Percentiles rank a stretch among this genome's conserved stretches.
phyloP scores from a whole-genome alignment of 2,113 vertebrate genomes.

The Brachyistius frenatus region DNA sequence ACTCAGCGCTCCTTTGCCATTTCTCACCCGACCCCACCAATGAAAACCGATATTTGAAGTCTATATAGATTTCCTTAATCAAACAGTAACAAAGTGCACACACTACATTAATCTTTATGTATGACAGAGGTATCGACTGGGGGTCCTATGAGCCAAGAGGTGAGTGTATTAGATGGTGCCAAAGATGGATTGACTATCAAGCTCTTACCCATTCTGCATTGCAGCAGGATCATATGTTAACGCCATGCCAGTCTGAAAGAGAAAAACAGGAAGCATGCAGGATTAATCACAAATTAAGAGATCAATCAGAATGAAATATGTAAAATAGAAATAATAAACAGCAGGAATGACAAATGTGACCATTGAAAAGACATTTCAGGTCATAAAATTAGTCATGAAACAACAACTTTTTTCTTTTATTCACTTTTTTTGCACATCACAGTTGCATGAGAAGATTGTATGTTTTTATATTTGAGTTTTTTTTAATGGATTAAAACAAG shows the following conservation, averaged over 20 bases:
- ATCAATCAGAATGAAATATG: neutral
- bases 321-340: neutral
- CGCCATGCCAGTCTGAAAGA: slow-evolving; percentile 94
- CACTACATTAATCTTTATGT: slow-evolving; percentile 76
- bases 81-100: slow-evolving; percentile 75
- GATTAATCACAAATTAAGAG: slow-evolving; percentile 24
- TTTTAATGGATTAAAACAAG: neutral
- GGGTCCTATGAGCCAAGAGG: slow-evolving; percentile 55
- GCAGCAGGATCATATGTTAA: slow-evolving; percentile 96
- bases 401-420: neutral
- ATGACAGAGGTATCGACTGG: slow-evolving; percentile 71
- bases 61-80: slow-evolving; percentile 68
- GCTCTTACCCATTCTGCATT: slow-evolving; percentile 97
- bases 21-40: slow-evolving; percentile 36
- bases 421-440: neutral
- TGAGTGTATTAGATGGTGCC: slow-evolving; percentile 64
- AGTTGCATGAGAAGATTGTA: neutral
- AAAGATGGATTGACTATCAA: slow-evolving; percentile 49
- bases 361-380: too few relatives aligned
- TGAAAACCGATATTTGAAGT: slow-evolving; percentile 52
- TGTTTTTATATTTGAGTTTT: neutral
- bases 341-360: neutral
- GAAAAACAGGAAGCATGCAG: slow-evolving; percentile 63
- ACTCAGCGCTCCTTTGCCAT: slow-evolving; percentile 19
- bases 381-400: too few relatives aligned